Percentiles rank a stretch among this genome's conserved stretches.
Conservation (phyloP, 1,140 invertebrate genomes). For the Tetranychus cinnabarinus region DNA sequence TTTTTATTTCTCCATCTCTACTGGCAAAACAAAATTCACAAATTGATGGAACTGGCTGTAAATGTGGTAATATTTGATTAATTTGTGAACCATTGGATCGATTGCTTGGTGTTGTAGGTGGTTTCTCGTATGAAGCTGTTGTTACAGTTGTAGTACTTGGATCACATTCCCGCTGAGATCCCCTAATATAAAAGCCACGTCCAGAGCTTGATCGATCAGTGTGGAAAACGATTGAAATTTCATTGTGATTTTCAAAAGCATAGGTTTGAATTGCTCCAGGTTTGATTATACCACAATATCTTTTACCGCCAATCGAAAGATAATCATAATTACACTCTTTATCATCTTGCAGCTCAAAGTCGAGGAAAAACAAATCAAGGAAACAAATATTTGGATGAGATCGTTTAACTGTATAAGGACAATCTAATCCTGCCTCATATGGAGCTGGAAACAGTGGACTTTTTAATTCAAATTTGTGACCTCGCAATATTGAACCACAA, state of each 20-base stretch:
- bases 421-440: slow-evolving; percentile 12
- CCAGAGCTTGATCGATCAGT: not conserved
- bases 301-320: slow-evolving; percentile 7
- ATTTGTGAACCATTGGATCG: not conserved
- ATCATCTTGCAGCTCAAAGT: slow-evolving; percentile 13
- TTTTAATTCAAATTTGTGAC: slow-evolving; percentile 10
- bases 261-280: not conserved
- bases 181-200: slow-evolving; percentile 10
- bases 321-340: slow-evolving; percentile 10
- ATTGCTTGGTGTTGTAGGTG: not conserved
- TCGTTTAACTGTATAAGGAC: slow-evolving; percentile 10
- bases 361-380: slow-evolving; percentile 12
- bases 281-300: slow-evolving; percentile 4
- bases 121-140: not conserved
- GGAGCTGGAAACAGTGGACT: slow-evolving; percentile 12
- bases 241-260: slow-evolving; percentile 2
- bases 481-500: slow-evolving; percentile 7
- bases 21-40: slow-evolving; percentile 12
- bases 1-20: slow-evolving; percentile 11
- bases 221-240: slow-evolving; percentile 11
- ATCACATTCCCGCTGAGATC: slow-evolving; percentile 9
- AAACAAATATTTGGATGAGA: slow-evolving; percentile 7
- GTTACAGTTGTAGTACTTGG: not conserved
- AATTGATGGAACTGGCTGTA: slow-evolving; percentile 5
- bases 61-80: not conserved